A percentile compares a stretch with the other conserved stretches of the same genome.
These are phyloP conservation scores for Euspilapteryx auroguttella DNA, from an alignment of 2,888 invertebrate genomes.

Conservation along the genomic window DNA sequence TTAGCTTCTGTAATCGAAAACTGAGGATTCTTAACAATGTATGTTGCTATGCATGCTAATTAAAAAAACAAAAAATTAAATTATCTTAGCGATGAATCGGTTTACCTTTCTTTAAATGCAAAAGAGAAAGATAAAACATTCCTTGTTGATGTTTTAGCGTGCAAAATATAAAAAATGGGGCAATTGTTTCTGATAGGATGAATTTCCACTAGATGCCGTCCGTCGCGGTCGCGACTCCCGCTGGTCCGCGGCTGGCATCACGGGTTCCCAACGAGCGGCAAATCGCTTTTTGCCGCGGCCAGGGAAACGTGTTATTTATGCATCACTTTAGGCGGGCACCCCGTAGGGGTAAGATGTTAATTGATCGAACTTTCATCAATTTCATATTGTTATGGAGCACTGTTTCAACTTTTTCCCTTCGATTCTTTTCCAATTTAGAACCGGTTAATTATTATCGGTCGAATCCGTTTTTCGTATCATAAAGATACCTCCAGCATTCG, in stretches of 20 bases:
- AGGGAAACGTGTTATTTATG: conserved; percentile 40
- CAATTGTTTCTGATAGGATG: too few species aligned
- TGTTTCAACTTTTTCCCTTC: conserved; percentile 13
- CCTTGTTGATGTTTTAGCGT: too few species aligned
- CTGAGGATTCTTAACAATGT: too few species aligned
- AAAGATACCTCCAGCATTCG: conserved; percentile 2
- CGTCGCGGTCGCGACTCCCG: conserved; percentile 15
- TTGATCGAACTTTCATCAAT: conserved; percentile 42
- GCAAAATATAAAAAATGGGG: too few species aligned
- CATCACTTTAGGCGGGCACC: conserved; percentile 31
- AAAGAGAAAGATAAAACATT: too few species aligned
- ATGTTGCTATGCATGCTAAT: too few species aligned
- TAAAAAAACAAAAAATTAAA: too few species aligned
- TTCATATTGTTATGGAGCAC: conserved; percentile 25
- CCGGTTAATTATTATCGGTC: conserved; percentile 5
- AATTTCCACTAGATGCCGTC: conserved; percentile 1
- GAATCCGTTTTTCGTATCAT: conserved; percentile 3
- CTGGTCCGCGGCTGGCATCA: conserved; percentile 23
- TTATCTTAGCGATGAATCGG: too few species aligned
- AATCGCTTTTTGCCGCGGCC: conserved; percentile 36
- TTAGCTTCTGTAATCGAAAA: too few species aligned
- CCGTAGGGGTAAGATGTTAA: conserved; percentile 35
- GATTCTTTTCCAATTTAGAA: too few species aligned
- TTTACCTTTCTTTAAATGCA: too few species aligned
- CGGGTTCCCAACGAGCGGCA: conserved; percentile 23